These are phyloP conservation scores for Dolichotis patagonum DNA, from an alignment of 2,113 vertebrate genomes.

Conservation along the genomic window DNA sequence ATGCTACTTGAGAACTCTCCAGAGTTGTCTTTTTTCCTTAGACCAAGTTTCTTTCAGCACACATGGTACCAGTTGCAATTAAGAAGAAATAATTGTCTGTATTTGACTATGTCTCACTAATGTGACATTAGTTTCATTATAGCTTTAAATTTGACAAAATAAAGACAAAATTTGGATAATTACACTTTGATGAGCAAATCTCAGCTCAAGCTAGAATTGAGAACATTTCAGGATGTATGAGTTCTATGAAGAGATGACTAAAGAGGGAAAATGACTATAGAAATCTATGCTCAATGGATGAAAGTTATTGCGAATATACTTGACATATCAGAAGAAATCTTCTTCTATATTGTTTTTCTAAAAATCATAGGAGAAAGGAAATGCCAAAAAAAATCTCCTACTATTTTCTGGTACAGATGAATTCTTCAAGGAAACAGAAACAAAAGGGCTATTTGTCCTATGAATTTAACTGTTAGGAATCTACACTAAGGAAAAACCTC, in stretches of 20 bases:
- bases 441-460: neutral
- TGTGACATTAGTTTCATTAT: neutral
- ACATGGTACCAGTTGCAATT: neutral
- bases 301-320: neutral
- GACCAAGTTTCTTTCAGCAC: slow-evolving; percentile 24
- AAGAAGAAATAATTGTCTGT: neutral
- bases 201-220: slow-evolving; percentile 29
- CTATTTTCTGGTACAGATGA: slow-evolving; percentile 48
- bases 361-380: slow-evolving; percentile 28
- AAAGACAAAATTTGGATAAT: slow-evolving; percentile 51
- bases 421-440: slow-evolving; percentile 33
- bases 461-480: slow-evolving; percentile 8
- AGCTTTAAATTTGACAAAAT: slow-evolving; percentile 43
- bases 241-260: slow-evolving; percentile 37
- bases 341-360: neutral
- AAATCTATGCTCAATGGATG: neutral
- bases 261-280: neutral
- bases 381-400: neutral
- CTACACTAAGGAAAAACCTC: slow-evolving; percentile 4
- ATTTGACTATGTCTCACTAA: neutral
- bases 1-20: slow-evolving; percentile 46
- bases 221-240: slow-evolving; percentile 34
- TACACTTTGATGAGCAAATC: slow-evolving; percentile 31
- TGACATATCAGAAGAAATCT: slow-evolving; percentile 17
- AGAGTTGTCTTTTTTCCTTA: slow-evolving; percentile 32